Conservation (phyloP, 2,113 vertebrate genomes). For the Balaeniceps rex region DNA sequence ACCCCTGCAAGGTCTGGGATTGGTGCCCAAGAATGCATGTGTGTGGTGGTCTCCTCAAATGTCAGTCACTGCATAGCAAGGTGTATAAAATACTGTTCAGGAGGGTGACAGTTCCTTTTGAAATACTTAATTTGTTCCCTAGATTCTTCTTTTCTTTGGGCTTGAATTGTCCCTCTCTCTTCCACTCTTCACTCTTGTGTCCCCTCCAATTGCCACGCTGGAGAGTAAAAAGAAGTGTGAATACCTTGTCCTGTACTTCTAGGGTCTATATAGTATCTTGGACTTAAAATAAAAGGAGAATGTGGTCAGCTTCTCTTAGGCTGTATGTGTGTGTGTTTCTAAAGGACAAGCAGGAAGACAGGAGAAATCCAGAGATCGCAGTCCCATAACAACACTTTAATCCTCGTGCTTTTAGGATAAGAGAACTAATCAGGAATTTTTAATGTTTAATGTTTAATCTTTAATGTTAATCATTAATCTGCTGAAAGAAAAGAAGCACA, state of each 20-base stretch:
- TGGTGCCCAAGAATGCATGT: neutral
- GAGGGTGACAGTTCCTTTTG: neutral
- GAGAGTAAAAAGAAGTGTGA: neutral
- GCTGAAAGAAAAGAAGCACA: neutral
- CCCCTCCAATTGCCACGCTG: neutral
- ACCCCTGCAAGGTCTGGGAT: neutral
- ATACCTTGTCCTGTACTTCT: neutral
- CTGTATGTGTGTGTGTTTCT: neutral
- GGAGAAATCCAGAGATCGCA: neutral
- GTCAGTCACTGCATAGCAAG: neutral
- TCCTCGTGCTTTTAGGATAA: neutral
- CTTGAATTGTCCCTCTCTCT: neutral
- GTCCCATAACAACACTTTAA: neutral
- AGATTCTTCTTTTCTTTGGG: neutral
- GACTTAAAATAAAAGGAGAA: slow-evolving; percentile 43
- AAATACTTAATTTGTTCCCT: neutral
- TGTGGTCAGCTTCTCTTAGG: neutral
- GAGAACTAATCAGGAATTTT: neutral
- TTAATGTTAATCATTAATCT: neutral
- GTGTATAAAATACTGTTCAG: neutral
- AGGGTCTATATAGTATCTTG: neutral
- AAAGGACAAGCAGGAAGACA: neutral
- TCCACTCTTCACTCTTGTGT: neutral
- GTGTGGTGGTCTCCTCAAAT: neutral
- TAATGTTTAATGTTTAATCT: neutral